These are phyloP conservation scores for Drosophila merina DNA, from an alignment of 2,888 invertebrate species.

Conservation along the genomic window DNA sequence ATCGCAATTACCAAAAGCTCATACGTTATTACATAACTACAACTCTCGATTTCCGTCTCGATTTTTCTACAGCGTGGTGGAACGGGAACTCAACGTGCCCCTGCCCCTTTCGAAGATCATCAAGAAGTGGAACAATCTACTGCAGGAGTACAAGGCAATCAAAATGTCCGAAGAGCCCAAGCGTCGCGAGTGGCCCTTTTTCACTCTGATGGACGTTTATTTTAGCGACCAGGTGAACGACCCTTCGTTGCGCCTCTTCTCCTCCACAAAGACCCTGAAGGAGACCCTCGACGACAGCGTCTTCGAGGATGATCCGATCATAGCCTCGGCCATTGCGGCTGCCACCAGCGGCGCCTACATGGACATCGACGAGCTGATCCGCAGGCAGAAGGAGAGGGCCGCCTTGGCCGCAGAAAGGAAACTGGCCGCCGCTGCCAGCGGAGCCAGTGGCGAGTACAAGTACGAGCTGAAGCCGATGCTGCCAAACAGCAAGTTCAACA, in stretches of 20 bases:
- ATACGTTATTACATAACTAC: conserved; percentile 19
- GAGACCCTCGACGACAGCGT: conserved; percentile 84
- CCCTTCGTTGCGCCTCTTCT: conserved; percentile 84
- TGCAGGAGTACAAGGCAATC: conserved; percentile 84
- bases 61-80: conserved; percentile 80
- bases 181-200: conserved; percentile 84
- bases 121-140: conserved; percentile 84
- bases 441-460: conserved; percentile 73
- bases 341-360: conserved; percentile 84
- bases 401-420: conserved; percentile 75
- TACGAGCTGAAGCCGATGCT: conserved; percentile 81
- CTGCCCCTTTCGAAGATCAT: conserved; percentile 84
- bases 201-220: conserved; percentile 84
- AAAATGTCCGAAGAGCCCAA: conserved; percentile 84
- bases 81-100: conserved; percentile 84
- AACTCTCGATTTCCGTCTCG: conserved; percentile 1
- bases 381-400: conserved; percentile 81
- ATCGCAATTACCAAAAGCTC: background rate
- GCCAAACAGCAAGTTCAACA: conserved; percentile 75
- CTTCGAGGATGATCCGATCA: conserved; percentile 84
- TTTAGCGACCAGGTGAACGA: conserved; percentile 84
- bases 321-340: conserved; percentile 83
- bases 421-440: conserved; percentile 63
- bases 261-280: conserved; percentile 84
- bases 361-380: conserved; percentile 83